A percentile compares a stretch with the other conserved stretches of the same genome.
phyloP scores from a whole-genome alignment of 2,113 vertebrate genomes.

The Paramormyrops kingsleyae region DNA sequence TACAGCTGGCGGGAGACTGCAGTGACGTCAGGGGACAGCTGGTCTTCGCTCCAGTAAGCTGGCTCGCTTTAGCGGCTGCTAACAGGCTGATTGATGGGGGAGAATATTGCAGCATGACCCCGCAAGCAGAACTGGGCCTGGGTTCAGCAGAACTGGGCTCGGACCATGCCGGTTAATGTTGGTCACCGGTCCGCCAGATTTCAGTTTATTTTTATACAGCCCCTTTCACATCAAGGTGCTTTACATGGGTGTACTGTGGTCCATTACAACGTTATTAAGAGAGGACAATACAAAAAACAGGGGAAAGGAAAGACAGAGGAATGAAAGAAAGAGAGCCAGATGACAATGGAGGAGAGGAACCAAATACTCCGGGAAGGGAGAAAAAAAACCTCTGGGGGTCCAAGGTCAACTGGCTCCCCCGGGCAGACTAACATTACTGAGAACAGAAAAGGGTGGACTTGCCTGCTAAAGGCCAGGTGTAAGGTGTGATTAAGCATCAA shows the following conservation, averaged over 20 bases:
- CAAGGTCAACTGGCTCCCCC: too few relatives aligned
- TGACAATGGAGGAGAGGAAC: background rate
- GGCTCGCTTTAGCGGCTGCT: background rate
- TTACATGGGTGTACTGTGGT: background rate
- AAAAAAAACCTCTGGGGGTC: too few relatives aligned
- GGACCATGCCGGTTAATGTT: background rate
- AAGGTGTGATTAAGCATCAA: background rate
- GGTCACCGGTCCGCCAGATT: background rate
- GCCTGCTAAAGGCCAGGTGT: background rate
- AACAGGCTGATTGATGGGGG: slow-evolving; percentile 8
- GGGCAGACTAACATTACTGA: background rate
- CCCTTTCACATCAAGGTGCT: background rate
- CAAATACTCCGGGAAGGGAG: background rate
- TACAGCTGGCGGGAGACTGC: background rate
- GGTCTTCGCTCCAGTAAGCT: background rate
- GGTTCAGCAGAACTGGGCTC: background rate
- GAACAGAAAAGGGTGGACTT: background rate
- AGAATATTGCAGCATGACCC: background rate
- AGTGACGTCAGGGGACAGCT: background rate
- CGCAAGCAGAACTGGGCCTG: background rate
- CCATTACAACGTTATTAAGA: background rate
- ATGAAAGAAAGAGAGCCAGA: background rate
- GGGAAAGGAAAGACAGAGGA: background rate
- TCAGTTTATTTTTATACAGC: background rate
- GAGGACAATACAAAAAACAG: background rate